Conservation (phyloP, 2,797 vertebrate species). For the Melanotaenia boesemani region DNA sequence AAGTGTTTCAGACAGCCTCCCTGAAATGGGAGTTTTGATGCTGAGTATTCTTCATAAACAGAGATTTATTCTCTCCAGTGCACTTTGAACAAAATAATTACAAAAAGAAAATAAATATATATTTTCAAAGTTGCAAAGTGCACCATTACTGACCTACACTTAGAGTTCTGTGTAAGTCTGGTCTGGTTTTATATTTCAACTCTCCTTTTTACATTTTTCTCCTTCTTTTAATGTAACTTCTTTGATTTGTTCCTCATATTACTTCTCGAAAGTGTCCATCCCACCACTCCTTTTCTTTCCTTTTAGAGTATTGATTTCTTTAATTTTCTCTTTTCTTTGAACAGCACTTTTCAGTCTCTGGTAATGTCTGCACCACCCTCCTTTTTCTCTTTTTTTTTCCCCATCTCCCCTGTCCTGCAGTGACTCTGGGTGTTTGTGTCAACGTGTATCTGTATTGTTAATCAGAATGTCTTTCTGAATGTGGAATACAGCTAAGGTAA, state of each 20-base stretch:
- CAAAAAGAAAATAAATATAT: neutral
- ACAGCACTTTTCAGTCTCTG: neutral
- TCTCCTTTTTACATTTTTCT: slow-evolving; percentile 4
- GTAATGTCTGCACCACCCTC: too few species aligned
- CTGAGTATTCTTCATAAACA: slow-evolving; percentile 1
- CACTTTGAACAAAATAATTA: neutral
- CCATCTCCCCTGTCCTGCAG: too few species aligned
- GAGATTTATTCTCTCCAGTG: neutral
- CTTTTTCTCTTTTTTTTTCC: too few species aligned
- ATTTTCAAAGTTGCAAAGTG: neutral
- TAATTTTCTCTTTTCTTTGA: slow-evolving; percentile 4
- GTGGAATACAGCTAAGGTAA: slow-evolving; percentile 41
- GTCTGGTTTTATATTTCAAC: slow-evolving; percentile 3
- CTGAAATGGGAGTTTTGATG: neutral
- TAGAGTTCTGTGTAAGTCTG: neutral
- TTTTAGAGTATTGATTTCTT: slow-evolving; percentile 6
- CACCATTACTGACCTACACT: neutral
- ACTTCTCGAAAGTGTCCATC: slow-evolving; percentile 4
- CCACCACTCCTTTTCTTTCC: neutral
- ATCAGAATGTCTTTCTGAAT: slow-evolving; percentile 9
- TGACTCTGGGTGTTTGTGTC: slow-evolving; percentile 2
- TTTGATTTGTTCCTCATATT: neutral
- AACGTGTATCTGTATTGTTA: neutral
- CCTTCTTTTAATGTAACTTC: neutral
- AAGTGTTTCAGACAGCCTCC: slow-evolving; percentile 8